Evolutionary conservation across 2,113 vertebrate genomes (phyloP).

Genomic region (Megaceryle torquata): DNA sequence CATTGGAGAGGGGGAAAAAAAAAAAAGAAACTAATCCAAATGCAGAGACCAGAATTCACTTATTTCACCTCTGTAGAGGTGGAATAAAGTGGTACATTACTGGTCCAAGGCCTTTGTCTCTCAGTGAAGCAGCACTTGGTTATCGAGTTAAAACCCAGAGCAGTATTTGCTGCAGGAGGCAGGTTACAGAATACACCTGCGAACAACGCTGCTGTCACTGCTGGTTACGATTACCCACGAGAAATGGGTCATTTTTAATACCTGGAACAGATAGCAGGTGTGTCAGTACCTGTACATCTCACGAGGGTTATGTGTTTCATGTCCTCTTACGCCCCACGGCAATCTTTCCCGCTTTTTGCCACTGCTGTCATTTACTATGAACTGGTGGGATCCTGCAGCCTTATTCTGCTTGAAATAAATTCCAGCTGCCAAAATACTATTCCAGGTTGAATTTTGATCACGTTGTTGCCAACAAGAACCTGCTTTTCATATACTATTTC

Average conservation of each 20-base stretch:
- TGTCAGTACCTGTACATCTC: not conserved
- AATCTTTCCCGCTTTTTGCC: not conserved
- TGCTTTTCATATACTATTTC: not conserved
- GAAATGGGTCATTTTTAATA: slow-evolving; percentile 6
- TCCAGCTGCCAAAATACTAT: not conserved
- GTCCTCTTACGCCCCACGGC: not conserved
- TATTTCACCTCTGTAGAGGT: too few species aligned
- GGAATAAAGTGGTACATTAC: not conserved
- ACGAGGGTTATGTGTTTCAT: not conserved
- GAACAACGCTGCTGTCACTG: not conserved
- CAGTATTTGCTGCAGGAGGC: not conserved
- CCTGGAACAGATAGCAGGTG: not conserved
- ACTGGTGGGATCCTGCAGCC: not conserved
- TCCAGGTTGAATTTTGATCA: not conserved
- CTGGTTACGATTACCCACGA: not conserved
- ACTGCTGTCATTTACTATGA: not conserved
- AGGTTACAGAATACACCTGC: not conserved
- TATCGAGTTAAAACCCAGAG: fast-evolving
- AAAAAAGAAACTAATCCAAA: not conserved
- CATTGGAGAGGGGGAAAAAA: not conserved
- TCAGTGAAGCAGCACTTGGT: not conserved
- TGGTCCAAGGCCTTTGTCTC: not conserved
- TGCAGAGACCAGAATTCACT: not conserved
- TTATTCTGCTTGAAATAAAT: not conserved
- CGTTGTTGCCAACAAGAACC: not conserved